Percentiles rank a stretch among this genome's conserved stretches.
Evolutionary conservation across 2,797 vertebrate genomes (phyloP).

Genomic region (Carapus acus): DNA sequence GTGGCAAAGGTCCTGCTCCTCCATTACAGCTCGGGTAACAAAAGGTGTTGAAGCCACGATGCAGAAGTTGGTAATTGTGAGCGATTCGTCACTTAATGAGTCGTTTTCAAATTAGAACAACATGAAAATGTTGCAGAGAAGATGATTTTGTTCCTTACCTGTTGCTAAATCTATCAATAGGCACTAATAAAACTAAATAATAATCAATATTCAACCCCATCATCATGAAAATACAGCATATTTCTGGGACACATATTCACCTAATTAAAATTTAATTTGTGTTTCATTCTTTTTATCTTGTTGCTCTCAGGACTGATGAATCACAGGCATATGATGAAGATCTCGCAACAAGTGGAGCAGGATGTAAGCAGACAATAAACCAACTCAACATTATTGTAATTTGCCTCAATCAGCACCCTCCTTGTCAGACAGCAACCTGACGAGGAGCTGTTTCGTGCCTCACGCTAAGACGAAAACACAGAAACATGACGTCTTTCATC

Average conservation of each 20-base stretch:
- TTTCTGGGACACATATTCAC: conserved; percentile 26
- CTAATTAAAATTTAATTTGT: conserved; percentile 32
- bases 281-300: conserved; percentile 12
- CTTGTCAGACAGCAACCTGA: too few species aligned
- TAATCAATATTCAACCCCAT: conserved; percentile 47
- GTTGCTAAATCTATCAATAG: conserved; percentile 18
- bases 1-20: conserved; percentile 4
- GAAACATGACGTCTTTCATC: too few species aligned
- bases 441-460: too few species aligned
- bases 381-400: conserved; percentile 54
- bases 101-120: too few species aligned
- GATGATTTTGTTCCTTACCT: conserved; percentile 9
- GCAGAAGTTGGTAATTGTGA: too few species aligned
- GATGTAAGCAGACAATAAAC: conserved; percentile 33
- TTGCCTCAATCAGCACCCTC: conserved; percentile 44
- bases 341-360: conserved; percentile 6
- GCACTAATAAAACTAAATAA: conserved; percentile 19
- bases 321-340: conserved; percentile 22
- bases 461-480: too few species aligned
- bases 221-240: conserved; percentile 17
- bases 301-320: conserved; percentile 23
- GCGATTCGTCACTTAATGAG: too few species aligned
- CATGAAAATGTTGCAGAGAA: conserved; percentile 11
- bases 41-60: too few species aligned
- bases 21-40: too few species aligned